These are phyloP conservation scores for Rhagonycha lutea DNA, from an alignment of 2,888 invertebrate species.

Conservation along the genomic window DNA sequence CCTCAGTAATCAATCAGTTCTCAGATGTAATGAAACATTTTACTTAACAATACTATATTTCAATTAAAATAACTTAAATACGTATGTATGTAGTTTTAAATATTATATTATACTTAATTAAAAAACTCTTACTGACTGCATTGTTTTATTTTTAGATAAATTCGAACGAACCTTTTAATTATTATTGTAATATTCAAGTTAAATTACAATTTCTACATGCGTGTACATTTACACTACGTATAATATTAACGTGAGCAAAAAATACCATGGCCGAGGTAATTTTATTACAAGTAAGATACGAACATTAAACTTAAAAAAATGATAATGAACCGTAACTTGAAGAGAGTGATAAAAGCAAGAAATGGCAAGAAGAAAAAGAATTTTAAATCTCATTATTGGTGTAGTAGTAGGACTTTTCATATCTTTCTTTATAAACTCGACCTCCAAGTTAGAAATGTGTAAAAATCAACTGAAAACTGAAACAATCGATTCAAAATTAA, in stretches of 20 bases:
- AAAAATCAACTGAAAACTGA: background rate
- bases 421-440: slow-evolving; percentile 6
- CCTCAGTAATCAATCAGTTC: too few species aligned
- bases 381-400: slow-evolving; percentile 47
- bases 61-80: too few species aligned
- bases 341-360: slow-evolving; percentile 27
- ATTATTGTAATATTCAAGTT: background rate
- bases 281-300: background rate
- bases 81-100: too few species aligned
- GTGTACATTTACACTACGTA: background rate
- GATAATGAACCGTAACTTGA: slow-evolving; percentile 6
- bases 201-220: background rate
- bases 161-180: background rate
- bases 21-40: too few species aligned
- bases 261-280: background rate
- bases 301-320: background rate
- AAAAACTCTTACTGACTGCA: background rate
- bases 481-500: background rate
- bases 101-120: too few species aligned
- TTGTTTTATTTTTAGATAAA: background rate
- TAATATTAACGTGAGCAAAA: background rate
- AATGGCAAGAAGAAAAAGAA: slow-evolving; percentile 45
- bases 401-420: slow-evolving; percentile 41
- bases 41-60: too few species aligned
- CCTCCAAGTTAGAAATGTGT: background rate